Evolutionary conservation across 2,113 vertebrate species (phyloP), one percentile per base, ranked within the genome.

Genomic region (Tichodroma muraria): DNA sequence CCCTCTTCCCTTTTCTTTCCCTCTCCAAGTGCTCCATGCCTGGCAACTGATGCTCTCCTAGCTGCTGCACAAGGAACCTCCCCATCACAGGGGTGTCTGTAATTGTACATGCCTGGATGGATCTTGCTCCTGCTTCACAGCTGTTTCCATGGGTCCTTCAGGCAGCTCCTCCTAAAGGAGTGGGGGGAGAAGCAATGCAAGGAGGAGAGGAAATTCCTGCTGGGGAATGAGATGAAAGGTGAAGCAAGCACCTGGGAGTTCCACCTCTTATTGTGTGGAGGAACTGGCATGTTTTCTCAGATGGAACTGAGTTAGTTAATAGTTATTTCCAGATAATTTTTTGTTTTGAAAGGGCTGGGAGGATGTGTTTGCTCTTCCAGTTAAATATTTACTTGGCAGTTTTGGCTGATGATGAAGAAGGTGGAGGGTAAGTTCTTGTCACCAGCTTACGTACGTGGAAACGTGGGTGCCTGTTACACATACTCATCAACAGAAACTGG

Each of bases 101-200:
- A 8, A 8, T 6, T 50, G 56, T 37, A 10, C 0, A 0, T 61
- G 57, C n/a, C 38, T 68, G 15, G 42, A 3, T 33, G 25, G 13
- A 30, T 11, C 64, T 61, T 73, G 47, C 54, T 69, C 21, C 75
- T n/a, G 6, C 27, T 64, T 79, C 70, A 16, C 25, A 35, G 33
- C 63, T 89, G 21, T 44, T 92, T 33, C 38, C 9, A 2, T 23
- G 33, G 20, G 9, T 63, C 63, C 49, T 82, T 80, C 77, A 68
- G 69, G 59, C 44, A 68, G 63, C 49, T 37, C 8, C 60, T 84
- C 60, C 14, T 63, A n/a, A 80, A 2, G 4, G 1, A 17, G 3
- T 30, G 5, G 11, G 25, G 35, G 35, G 10, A 15, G 15, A 81
- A 89, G 37, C 37, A 64, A 8, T 60, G 49, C 33, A 38, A 79